Evolutionary conservation across 2,888 invertebrate genomes (phyloP), one percentile per base, ranked within the genome.

Genomic region (Drosophila koepferae): DNA sequence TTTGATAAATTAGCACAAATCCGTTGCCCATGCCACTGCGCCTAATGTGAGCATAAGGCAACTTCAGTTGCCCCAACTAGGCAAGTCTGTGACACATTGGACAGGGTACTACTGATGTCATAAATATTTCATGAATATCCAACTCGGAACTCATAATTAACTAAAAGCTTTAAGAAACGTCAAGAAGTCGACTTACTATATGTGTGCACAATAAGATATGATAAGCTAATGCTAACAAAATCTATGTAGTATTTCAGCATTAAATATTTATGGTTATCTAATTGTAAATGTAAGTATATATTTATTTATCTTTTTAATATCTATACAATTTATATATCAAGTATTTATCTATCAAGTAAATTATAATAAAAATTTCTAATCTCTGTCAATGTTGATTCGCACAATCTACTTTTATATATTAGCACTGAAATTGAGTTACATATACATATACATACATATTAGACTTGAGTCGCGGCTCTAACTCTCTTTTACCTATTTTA

Each of bases 1-100:
- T 86, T 77, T 88, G 81, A 88, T 85, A 88, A 85, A 88, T 85
- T 88, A 79, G 77, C 88, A 81, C 64, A 72, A 63, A 73, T 69
- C 55, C 69, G 56, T 46, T 41, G 6, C 8, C 34, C 20, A n/a
- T 20, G 5, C 18, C 38, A 2, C 59, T 18, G 16, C n/a, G 12
- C 44, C 34, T 53, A 64, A 23, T 41, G 12, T 8, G 20, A 46
- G 31, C 34, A 38, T 46, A 7, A 28, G 41, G 16, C 31, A 53
- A 31, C 34, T 46, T 16, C 8, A 55, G 28, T 18, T 7, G 36
- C 9, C 36, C 20, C 34, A 36, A 10, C 18, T 38, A 2, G 20
- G 9, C 14, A 38, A n/a, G 55, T 3, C 16, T 62, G 18, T 18
- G 40, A 31, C 40, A 55, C n/a, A 48, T 36, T 16, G n/a, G 31